Evolutionary conservation across 53 echinoderm and acorn worm genomes (phyloP), one percentile per base, ranked within the genome.

Genomic region (Apostichopus leukothele): DNA sequence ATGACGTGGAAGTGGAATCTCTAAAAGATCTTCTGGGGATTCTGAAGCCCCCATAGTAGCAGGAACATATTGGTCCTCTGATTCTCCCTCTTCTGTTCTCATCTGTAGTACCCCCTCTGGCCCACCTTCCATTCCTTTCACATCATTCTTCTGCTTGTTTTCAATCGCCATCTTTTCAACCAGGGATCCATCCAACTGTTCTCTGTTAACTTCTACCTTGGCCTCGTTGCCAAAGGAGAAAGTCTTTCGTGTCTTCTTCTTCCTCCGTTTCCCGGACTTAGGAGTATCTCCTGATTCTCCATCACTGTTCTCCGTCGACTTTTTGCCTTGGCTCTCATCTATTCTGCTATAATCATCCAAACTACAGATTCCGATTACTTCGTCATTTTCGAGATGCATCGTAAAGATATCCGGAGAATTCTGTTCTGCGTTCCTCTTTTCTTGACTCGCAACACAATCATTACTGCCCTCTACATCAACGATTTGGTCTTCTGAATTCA

Each of bases 171-270:
- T 9, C 26, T 13, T 0, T 22, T 6, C 50, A 12, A 76, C 77
- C 50, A 1, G 1, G 50, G 81, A 16, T 18, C 20, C 59, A 0
- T 20, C 81, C 12, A n/a, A 14, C 71, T 71, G n/a, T 5, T 18
- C 18, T 20, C 7, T 9, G 1, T 54, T 60, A 54, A 22, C 18
- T n/a, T 23, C 50, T 12, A 77, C 50, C 7, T 77, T 52, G 27
- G 14, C 83, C 14, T 83, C 83, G 12, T 63, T 85, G 14, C 85
- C 85, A 50, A 85, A 85, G 11, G 85, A 25, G 9, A 85, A 85
- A 11, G 85, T 85, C 61, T 85, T 85, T 85, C 85, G 39, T 50
- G 68, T 85, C 85, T 39, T 85, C 85, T 85, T 85, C 51, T 85
- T 67, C 3, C 39, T 39, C 50, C 23, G 60, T 18, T 81, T 81